Evolutionary conservation across 2,888 invertebrate species (phyloP).

Genomic region (Ennomos erosarius): DNA sequence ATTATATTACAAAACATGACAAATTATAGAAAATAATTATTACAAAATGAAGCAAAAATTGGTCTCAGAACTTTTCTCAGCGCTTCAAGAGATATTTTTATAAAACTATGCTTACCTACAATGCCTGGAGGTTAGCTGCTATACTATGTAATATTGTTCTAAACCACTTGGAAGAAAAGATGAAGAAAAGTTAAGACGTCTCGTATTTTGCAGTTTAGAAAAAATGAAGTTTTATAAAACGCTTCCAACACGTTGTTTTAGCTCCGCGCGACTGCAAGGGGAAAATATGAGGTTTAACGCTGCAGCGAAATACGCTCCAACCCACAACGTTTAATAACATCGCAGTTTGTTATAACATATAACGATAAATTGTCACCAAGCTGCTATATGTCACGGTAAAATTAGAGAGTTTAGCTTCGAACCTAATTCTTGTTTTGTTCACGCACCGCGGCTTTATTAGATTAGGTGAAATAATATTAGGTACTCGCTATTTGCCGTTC

Average conservation of each 20-base stretch:
- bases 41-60: no score
- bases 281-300: conserved; percentile 59
- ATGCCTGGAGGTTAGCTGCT: not conserved
- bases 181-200: conserved; percentile 6
- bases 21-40: no score
- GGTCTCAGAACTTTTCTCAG: no score
- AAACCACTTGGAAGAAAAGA: conserved; percentile 1
- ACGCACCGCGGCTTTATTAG: conserved; percentile 33
- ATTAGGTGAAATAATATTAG: conserved; percentile 37
- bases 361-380: conserved; percentile 62
- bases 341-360: conserved; percentile 65
- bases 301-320: conserved; percentile 46
- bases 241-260: conserved; percentile 21
- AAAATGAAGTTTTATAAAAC: conserved; percentile 18
- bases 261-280: conserved; percentile 49
- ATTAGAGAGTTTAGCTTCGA: conserved; percentile 64
- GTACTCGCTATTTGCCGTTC: conserved; percentile 25
- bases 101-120: not conserved
- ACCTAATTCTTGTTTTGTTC: conserved; percentile 63
- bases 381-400: conserved; percentile 62
- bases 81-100: not conserved
- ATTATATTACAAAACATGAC: no score
- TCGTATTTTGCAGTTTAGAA: conserved; percentile 13
- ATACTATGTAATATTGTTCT: conserved; percentile 1
- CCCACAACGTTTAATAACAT: conserved; percentile 68